These are phyloP conservation scores for Drosophila bunnanda DNA, from an alignment of 2,888 invertebrate genomes.

Conservation along the genomic window DNA sequence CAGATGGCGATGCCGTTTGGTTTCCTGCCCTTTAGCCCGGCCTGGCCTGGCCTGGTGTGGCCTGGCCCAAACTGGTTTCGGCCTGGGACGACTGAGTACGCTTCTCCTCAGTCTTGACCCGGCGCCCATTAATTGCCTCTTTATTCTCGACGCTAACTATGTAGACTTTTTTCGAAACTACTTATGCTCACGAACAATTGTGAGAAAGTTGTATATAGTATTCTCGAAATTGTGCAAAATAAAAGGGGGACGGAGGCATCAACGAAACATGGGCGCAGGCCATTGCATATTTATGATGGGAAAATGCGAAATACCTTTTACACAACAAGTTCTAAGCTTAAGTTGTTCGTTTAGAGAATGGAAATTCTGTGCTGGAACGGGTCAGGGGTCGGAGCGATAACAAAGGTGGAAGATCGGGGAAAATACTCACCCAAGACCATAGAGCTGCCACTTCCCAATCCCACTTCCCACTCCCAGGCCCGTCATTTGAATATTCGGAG, in stretches of 20 bases:
- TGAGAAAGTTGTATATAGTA: conserved; percentile 46
- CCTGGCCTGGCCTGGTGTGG: conserved; percentile 8
- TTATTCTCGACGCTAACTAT: conserved; percentile 41
- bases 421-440: conserved; percentile 8
- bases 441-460: background rate
- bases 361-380: conserved; percentile 18
- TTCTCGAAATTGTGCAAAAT: conserved; percentile 34
- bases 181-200: conserved; percentile 46
- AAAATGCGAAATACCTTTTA: conserved; percentile 31
- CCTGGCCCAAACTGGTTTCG: conserved; percentile 32
- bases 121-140: conserved; percentile 38
- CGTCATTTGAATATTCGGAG: background rate
- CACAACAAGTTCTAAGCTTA: conserved; percentile 34
- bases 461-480: conserved; percentile 3
- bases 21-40: conserved; percentile 45
- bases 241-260: no score
- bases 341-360: conserved; percentile 47
- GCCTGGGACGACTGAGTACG: conserved; percentile 9
- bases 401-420: conserved; percentile 25
- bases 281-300: conserved; percentile 51
- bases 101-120: conserved; percentile 21
- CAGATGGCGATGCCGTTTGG: conserved; percentile 24
- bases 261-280: conserved; percentile 14
- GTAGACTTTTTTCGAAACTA: conserved; percentile 26
- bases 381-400: conserved; percentile 24